Conservation (phyloP, 2,888 invertebrate species). For the Drosophila mulleri region DNA sequence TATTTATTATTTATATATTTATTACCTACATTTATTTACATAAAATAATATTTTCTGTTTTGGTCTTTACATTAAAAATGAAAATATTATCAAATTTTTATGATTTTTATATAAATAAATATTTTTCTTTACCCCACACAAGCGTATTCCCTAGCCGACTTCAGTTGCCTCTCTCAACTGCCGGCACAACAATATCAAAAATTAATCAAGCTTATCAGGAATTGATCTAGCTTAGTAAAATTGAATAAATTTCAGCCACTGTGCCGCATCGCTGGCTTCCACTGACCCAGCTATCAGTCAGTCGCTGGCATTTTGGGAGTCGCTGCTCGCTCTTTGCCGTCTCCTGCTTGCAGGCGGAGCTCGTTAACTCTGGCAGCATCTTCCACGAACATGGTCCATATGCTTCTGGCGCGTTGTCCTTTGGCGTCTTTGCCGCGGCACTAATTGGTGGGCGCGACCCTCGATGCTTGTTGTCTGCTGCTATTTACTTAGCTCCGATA, state of each 20-base stretch:
- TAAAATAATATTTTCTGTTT: too few relatives aligned
- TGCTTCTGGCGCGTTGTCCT: slow-evolving; percentile 7
- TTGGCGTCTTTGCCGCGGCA: slow-evolving; percentile 5
- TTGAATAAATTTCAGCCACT: slow-evolving; percentile 3
- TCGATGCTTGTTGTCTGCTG: slow-evolving; percentile 16
- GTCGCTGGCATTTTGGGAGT: slow-evolving; percentile 7
- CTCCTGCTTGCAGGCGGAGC: not conserved
- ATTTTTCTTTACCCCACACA: not conserved
- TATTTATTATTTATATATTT: too few relatives aligned
- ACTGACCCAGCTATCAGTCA: slow-evolving; percentile 33
- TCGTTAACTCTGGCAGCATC: slow-evolving; percentile 2
- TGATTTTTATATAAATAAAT: too few relatives aligned
- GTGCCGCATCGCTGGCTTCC: slow-evolving; percentile 17
- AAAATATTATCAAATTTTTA: too few relatives aligned
- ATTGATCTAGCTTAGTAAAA: not conserved
- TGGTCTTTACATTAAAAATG: too few relatives aligned
- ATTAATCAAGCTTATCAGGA: slow-evolving; percentile 8
- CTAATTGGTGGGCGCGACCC: slow-evolving; percentile 44
- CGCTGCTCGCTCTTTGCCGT: too few relatives aligned
- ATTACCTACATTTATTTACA: too few relatives aligned
- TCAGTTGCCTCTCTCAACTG: not conserved
- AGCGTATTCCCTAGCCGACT: not conserved
- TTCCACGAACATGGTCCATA: slow-evolving; percentile 24
- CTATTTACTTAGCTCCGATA: slow-evolving; percentile 59
- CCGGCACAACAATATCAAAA: not conserved